These are phyloP conservation scores for Cataglyphis cursor DNA, from an alignment of 2,888 invertebrate species.

Conservation along the genomic window DNA sequence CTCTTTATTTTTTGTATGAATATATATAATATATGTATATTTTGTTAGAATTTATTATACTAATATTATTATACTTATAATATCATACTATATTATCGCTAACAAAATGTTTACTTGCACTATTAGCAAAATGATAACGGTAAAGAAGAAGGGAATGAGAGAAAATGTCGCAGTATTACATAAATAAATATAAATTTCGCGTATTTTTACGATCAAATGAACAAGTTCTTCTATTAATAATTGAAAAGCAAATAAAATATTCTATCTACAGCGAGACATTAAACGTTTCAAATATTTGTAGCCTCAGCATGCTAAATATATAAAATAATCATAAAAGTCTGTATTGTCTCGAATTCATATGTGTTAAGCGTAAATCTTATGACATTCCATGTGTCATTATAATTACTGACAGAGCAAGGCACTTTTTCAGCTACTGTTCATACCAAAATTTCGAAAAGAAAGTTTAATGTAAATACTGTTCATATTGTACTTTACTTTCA, in stretches of 20 bases:
- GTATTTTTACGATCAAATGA: neutral
- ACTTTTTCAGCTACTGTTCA: neutral
- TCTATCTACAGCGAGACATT: slow-evolving; percentile 3
- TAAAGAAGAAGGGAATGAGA: slow-evolving; percentile 9
- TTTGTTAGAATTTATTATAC: slow-evolving; percentile 35
- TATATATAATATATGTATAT: slow-evolving; percentile 24
- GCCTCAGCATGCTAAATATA: neutral
- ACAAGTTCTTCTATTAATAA: slow-evolving; percentile 11
- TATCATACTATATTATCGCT: neutral
- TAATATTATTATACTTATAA: no score
- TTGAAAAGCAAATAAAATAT: neutral
- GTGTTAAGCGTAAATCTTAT: slow-evolving; percentile 3
- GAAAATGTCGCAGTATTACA: slow-evolving; percentile 19
- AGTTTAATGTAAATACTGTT: slow-evolving; percentile 23
- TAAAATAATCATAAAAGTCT: slow-evolving; percentile 1
- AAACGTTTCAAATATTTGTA: slow-evolving; percentile 10
- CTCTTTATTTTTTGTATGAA: slow-evolving; percentile 47
- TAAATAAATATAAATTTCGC: neutral
- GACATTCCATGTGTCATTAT: slow-evolving; percentile 1
- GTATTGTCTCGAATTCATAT: slow-evolving; percentile 11
- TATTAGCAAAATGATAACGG: neutral
- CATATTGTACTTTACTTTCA: slow-evolving; percentile 17
- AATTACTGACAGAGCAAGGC: neutral
- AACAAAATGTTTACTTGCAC: slow-evolving; percentile 16
- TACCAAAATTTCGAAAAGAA: neutral